Base-by-base conservation (phyloP, 2,797 vertebrate species). In the Peromyscus eremicus region DNA sequence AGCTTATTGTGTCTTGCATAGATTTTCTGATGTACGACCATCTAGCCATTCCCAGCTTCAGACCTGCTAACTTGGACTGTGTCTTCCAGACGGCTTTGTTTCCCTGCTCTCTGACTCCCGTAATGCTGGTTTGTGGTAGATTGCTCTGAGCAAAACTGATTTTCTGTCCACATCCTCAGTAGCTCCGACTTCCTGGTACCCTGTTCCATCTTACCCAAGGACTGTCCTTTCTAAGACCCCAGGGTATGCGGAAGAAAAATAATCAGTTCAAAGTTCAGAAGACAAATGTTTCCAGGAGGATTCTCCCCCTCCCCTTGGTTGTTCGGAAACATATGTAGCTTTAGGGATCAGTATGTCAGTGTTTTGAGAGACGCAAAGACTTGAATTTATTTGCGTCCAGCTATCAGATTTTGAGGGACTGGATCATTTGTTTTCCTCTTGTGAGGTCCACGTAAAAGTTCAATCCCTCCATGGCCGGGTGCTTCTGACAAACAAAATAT, bases 391-490 rank as follows among this genome's bases (percentile, higher is more conserved):
- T 97, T 98, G 97, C 95, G 91, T 85, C 55, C 91, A 94, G 90
- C 97, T 98, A 97, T 98, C 98, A 98, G 98, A 98, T 98, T 98
- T 94, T 97, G 94, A 97, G 97, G 64, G 97, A 95, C 73, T 84
- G 68, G 84, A 85, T 96, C 86, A 88, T 96, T 97, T 84, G 88
- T 93, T 98, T 98, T 98, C 98, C 97, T 98, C 99, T 98, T 99
- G 99, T 98, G 99, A 98, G 99, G 99, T 99, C 99, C 98, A 99
- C 98, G 98, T 98, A 98, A 98, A 99, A 98, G 98, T 98, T 98
- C 98, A 98, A 98, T 77, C 97, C 66, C 96, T 98, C 97, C 97
- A 98, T 71, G 97, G 98, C 97, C 52, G 82, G 97, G 98, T 92
- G 97, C 97, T 98, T 97, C 98, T 98, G 98, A 98, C 98, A 98